Conservation (phyloP, 2,797 vertebrate species). For the Apogon hyalosoma region DNA sequence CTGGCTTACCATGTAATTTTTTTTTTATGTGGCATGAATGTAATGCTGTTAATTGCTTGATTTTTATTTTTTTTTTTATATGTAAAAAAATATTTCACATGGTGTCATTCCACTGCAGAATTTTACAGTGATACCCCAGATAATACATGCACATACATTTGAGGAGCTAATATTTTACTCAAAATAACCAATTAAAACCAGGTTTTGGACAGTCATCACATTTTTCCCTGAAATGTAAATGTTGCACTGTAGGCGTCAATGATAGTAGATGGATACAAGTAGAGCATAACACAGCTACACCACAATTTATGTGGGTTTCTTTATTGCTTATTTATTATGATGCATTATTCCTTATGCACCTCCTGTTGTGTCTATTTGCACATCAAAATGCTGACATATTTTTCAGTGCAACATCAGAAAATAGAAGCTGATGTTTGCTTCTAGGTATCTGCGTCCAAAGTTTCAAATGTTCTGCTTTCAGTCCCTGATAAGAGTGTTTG, state of each 20-base stretch:
- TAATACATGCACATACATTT: conserved; percentile 4
- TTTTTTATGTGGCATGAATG: not conserved
- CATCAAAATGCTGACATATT: no score
- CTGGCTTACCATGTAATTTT: not conserved
- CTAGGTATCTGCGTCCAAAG: conserved; percentile 12
- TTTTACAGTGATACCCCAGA: not conserved
- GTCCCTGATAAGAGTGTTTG: conserved; percentile 15
- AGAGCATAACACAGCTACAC: not conserved
- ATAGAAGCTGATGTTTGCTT: conserved; percentile 8
- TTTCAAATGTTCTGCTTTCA: conserved; percentile 18
- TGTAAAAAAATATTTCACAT: no score
- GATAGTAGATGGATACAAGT: not conserved
- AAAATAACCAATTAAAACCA: not conserved
- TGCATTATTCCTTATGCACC: no score
- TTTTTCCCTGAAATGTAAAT: not conserved
- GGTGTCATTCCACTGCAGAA: not conserved
- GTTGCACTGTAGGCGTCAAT: conserved; percentile 10
- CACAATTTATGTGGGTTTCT: conserved; percentile 2
- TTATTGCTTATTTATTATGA: conserved; percentile 2
- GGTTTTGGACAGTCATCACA: not conserved
- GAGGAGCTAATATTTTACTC: not conserved
- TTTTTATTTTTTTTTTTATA: no score
- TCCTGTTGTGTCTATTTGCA: no score
- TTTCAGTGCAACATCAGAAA: no score
- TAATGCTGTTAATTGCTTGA: not conserved